These are phyloP conservation scores for Steinernema hermaphroditum DNA, from an alignment of 2,888 invertebrate genomes.

Conservation along the genomic window DNA sequence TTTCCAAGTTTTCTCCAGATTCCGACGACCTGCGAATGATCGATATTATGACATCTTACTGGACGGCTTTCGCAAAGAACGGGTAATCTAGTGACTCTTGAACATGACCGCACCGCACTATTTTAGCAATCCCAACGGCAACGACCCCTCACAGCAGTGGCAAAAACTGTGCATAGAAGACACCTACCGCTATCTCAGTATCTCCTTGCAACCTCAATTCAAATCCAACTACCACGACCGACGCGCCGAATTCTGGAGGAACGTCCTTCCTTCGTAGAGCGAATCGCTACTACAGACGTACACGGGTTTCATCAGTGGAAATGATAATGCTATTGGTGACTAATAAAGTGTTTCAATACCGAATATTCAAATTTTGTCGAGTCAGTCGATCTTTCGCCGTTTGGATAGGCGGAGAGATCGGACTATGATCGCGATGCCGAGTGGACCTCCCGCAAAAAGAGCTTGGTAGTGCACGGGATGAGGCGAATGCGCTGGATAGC, in stretches of 20 bases:
- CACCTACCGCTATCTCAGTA: constrained; percentile 37
- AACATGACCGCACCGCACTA: not conserved
- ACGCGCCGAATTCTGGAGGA: constrained; percentile 49
- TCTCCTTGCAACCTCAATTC: constrained; percentile 36
- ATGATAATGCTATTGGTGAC: no score
- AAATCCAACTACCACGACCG: constrained; percentile 47
- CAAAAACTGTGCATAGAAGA: constrained; percentile 32
- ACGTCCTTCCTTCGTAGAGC: constrained; percentile 18
- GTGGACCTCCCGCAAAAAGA: not conserved
- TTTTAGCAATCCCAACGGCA: constrained; percentile 42
- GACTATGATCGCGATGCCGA: not conserved
- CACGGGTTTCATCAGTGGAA: not conserved
- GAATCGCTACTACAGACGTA: not conserved
- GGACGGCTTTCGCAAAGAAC: constrained; percentile 57
- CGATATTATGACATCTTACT: constrained; percentile 54
- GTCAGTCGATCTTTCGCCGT: no score
- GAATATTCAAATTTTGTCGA: no score
- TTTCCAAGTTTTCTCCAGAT: constrained; percentile 51
- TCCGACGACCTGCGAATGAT: constrained; percentile 49
- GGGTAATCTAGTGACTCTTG: constrained; percentile 40
- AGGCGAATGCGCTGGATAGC: not conserved
- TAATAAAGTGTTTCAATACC: no score
- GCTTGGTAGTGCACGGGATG: not conserved
- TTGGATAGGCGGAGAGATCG: no score
- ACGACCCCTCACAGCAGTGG: constrained; percentile 32